Evolutionary conservation across 1,140 invertebrate genomes (phyloP).

Genomic region (Orchestia grillus): DNA sequence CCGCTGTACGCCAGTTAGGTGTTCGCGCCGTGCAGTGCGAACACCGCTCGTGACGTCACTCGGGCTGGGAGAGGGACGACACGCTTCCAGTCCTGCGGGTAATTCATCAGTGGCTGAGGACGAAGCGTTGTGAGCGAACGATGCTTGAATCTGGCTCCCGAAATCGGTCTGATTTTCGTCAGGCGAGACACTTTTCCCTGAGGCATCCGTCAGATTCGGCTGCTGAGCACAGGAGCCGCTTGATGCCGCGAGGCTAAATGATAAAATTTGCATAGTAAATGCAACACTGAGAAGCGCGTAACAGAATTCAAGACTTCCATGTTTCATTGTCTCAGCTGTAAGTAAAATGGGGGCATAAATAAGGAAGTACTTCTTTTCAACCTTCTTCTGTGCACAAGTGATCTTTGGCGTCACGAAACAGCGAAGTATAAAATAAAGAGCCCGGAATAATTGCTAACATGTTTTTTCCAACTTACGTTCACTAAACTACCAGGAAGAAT

Average conservation of each 20-base stretch:
- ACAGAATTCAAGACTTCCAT: neutral
- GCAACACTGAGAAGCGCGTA: neutral
- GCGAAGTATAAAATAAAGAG: too few species aligned
- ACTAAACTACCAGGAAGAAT: too few species aligned
- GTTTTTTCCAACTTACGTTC: too few species aligned
- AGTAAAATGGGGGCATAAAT: neutral
- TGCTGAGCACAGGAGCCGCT: neutral
- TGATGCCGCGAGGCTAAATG: neutral
- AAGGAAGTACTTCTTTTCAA: too few species aligned
- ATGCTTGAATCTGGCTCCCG: neutral
- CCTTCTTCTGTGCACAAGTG: too few species aligned
- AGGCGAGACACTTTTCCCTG: neutral
- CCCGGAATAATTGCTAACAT: too few species aligned
- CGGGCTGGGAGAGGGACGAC: neutral
- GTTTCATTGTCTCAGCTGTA: neutral
- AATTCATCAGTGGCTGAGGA: neutral
- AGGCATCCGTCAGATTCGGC: neutral
- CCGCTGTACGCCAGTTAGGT: neutral
- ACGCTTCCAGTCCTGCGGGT: neutral
- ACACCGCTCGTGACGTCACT: neutral
- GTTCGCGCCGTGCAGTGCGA: neutral
- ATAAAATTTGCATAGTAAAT: neutral
- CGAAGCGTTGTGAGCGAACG: neutral
- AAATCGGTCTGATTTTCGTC: neutral
- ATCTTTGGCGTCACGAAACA: too few species aligned